Evolutionary conservation across 2,888 invertebrate genomes (phyloP).

Genomic region (Ellobium chinense): DNA sequence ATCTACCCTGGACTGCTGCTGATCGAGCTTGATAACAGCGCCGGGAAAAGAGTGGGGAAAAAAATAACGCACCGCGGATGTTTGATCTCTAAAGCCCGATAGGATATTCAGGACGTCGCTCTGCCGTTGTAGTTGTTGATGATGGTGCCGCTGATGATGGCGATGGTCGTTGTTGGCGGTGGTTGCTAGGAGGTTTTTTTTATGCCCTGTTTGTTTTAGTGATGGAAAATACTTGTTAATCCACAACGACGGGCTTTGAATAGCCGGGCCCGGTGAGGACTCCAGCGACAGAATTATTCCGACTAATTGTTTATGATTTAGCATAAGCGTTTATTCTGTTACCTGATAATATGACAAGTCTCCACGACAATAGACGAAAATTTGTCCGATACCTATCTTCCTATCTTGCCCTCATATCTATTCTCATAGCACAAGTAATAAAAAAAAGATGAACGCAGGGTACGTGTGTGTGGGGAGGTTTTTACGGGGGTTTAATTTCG

Average conservation of each 20-base stretch:
- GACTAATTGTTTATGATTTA: conserved; percentile 35
- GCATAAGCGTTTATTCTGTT: not conserved
- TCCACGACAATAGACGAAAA: not conserved
- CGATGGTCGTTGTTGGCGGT: conserved; percentile 7
- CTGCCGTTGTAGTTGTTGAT: not conserved
- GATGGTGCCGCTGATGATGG: not conserved
- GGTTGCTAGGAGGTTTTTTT: conserved; percentile 16
- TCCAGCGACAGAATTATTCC: not conserved
- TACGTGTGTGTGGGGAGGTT: too few relatives aligned
- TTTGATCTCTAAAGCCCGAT: conserved; percentile 7
- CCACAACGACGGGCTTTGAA: not conserved
- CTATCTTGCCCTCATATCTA: conserved; percentile 10
- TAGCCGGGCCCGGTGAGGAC: not conserved
- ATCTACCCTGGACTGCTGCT: conserved; percentile 23
- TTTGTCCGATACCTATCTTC: not conserved
- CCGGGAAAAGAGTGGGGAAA: not conserved
- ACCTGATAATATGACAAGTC: not conserved
- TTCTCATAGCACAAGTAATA: too few relatives aligned
- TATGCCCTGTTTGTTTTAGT: conserved; percentile 11
- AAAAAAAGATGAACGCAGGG: too few relatives aligned
- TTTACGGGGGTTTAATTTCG: too few relatives aligned
- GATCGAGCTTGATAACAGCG: conserved; percentile 13
- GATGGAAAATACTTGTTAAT: conserved; percentile 31
- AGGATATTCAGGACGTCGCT: conserved; percentile 1
- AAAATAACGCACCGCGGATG: not conserved